A percentile compares a stretch with the other conserved stretches of the same genome.
phyloP scores from a whole-genome alignment of 1,140 invertebrate species.

The Halesus radiatus region DNA sequence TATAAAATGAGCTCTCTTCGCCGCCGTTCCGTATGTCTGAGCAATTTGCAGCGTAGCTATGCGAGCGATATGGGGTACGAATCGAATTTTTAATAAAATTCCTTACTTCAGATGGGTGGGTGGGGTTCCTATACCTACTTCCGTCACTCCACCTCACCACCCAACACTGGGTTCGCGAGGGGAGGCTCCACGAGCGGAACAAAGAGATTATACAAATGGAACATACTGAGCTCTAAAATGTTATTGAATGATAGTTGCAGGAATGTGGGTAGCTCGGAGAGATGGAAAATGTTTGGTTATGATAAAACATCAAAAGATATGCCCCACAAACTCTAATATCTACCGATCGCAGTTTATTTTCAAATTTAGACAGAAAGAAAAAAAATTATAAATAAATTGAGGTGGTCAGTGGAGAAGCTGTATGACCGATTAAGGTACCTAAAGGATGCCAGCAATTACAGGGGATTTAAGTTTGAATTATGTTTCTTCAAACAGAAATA shows the following conservation, averaged over 20 bases:
- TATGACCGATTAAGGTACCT: too few relatives aligned
- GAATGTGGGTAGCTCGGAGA: too few relatives aligned
- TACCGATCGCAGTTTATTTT: too few relatives aligned
- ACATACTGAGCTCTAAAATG: background rate
- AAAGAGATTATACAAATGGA: constrained; percentile 32
- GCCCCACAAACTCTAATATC: too few relatives aligned
- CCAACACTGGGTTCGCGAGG: background rate
- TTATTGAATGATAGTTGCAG: background rate
- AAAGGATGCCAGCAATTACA: too few relatives aligned
- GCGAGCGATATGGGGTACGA: constrained; percentile 40
- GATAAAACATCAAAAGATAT: too few relatives aligned
- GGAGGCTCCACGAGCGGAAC: constrained; percentile 2
- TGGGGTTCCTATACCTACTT: background rate
- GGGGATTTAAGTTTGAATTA: too few relatives aligned
- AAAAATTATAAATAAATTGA: too few relatives aligned
- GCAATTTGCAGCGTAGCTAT: constrained; percentile 31
- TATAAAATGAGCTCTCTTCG: constrained; percentile 54
- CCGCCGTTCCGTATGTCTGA: constrained; percentile 36
- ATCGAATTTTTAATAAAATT: constrained; percentile 52
- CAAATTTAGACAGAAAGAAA: too few relatives aligned
- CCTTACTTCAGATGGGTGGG: constrained; percentile 34
- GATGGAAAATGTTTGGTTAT: too few relatives aligned
- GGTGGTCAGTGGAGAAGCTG: too few relatives aligned
- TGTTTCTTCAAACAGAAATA: too few relatives aligned
- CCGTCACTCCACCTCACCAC: constrained; percentile 10